phyloP scores from a whole-genome alignment of 2,888 invertebrate species.

The Fragum sueziense region DNA sequence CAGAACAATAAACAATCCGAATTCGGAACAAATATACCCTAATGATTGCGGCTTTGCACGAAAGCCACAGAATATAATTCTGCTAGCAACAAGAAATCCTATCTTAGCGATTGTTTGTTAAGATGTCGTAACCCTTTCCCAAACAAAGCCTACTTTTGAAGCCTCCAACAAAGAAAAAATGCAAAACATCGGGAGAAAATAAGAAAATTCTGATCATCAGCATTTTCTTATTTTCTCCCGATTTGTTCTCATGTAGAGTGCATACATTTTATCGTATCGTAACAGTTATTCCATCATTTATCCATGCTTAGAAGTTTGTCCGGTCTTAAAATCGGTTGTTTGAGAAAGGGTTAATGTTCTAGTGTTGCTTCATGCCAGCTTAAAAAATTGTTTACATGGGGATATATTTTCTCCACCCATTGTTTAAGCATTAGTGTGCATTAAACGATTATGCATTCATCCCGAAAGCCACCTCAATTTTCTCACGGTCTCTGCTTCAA shows the following conservation, averaged over 20 bases:
- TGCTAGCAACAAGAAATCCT: constrained; percentile 40
- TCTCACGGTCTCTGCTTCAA: constrained; percentile 10
- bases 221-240: no score
- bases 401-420: constrained; percentile 38
- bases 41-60: constrained; percentile 53
- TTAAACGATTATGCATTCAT: constrained; percentile 43
- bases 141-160: no score
- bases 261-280: no score
- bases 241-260: no score
- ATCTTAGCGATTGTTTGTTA: constrained; percentile 45
- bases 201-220: no score
- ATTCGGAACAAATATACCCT: constrained; percentile 41
- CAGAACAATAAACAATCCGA: constrained; percentile 53
- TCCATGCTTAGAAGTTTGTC: no score
- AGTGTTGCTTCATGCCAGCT: constrained; percentile 35
- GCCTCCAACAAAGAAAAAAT: no score
- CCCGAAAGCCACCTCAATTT: neutral
- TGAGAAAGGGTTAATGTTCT: constrained; percentile 38
- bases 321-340: no score
- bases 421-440: constrained; percentile 40
- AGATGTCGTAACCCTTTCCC: no score
- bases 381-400: constrained; percentile 35
- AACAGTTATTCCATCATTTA: no score
- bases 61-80: constrained; percentile 43
- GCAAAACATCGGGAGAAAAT: no score